Evolutionary conservation across 2,888 invertebrate genomes (phyloP), one percentile per base, ranked within the genome.

Genomic region (Acanthosepion esculentum): DNA sequence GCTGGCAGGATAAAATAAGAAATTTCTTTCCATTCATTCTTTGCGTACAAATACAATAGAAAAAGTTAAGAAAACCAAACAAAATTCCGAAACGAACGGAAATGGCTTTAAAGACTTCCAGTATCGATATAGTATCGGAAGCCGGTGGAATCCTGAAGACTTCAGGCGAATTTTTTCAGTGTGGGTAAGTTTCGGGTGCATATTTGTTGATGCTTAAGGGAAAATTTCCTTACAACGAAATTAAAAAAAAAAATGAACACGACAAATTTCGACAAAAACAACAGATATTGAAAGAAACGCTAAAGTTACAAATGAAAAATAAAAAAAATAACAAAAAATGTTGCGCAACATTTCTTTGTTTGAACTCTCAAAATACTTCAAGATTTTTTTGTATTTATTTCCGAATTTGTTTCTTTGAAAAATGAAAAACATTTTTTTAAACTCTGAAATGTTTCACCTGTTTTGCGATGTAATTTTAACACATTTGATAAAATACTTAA

Each of bases 161-260:
- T 78, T 78, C n/a, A 78, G 78, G 78, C 78, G 78, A 78, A 33
- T 78, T 78, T n/a, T 78, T 78, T 78, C n/a, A 78, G 29, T n/a
- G 78, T 33, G 78, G 78, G 78, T 78, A 78, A n/a, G n/a, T 78
- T 78, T 78, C 78, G n/a, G n/a, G 78, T 78, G n/a, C 78, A 78
- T n/a, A n/a, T 15, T 78, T 78, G 78, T 78, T 78, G 78, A 78
- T 78, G n/a, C 78, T 78, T n/a, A 18, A 33, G 78, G 78, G 78
- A 4, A n/a, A 78, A 23, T 59, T 59, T 59, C 59, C 59, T 59
- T 5, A 23, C 23, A 59, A 59, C 5, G 20, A 59, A 20, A n/a
- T 78, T 78, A 18, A 78, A n/a, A n/a, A 33, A 78, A 29, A n/a
- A n/a, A 78, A 78, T n/a, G 78, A n/a, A 78, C n/a, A 33, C 12